A percentile compares a stretch with the other conserved stretches of the same genome.
Conservation (phyloP, 2,888 invertebrate genomes). For the Dichetophora obliterata region DNA sequence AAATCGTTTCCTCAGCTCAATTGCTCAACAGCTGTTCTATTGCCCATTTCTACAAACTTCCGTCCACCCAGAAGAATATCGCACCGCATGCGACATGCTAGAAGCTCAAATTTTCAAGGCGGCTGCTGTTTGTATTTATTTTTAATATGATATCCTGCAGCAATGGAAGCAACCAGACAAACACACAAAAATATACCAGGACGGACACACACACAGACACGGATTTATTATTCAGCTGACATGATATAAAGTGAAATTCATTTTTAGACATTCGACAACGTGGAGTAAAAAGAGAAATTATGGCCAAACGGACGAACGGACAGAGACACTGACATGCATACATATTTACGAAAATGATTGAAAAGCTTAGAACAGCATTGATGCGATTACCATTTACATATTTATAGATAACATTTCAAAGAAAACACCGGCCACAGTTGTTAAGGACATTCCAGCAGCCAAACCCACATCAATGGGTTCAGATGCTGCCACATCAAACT, state of each 20-base stretch:
- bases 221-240: constrained; percentile 19
- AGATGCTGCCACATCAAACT: background rate
- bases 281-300: background rate
- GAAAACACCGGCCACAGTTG: constrained; percentile 7
- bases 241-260: constrained; percentile 17
- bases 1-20: constrained; percentile 17
- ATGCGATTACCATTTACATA: constrained; percentile 27
- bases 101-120: background rate
- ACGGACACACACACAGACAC: constrained; percentile 12
- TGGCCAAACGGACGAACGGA: background rate
- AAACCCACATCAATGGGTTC: background rate
- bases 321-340: constrained; percentile 7
- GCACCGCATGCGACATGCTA: background rate
- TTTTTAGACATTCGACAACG: constrained; percentile 8
- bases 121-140: constrained; percentile 15
- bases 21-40: constrained; percentile 19
- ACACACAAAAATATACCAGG: background rate
- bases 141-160: constrained; percentile 15
- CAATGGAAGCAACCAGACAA: background rate
- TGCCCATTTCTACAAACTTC: background rate
- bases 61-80: background rate
- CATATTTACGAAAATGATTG: constrained; percentile 28
- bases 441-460: constrained; percentile 6
- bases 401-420: constrained; percentile 18
- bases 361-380: constrained; percentile 11